A percentile compares a stretch with the other conserved stretches of the same genome.
Conservation (phyloP, 1,140 invertebrate genomes). For the Drosophila pruinosa region DNA sequence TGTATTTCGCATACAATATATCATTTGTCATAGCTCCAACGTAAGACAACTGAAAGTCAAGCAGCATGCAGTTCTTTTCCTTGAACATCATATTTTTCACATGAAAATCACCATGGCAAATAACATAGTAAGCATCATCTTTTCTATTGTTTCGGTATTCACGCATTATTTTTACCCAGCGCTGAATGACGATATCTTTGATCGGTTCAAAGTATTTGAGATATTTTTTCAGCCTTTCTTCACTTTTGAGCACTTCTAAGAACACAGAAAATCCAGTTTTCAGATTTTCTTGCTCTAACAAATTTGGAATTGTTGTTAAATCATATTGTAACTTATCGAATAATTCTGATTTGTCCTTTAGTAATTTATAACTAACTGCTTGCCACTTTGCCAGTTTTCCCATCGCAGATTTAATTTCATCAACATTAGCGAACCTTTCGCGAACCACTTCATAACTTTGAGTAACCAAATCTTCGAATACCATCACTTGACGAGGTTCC, state of each 20-base stretch:
- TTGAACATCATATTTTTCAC: constrained; percentile 63
- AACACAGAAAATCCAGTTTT: constrained; percentile 31
- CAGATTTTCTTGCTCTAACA: constrained; percentile 18
- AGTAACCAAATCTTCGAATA: constrained; percentile 11
- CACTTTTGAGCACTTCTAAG: constrained; percentile 14
- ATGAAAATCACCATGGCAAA: constrained; percentile 69
- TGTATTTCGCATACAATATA: constrained; percentile 53
- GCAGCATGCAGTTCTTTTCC: constrained; percentile 48
- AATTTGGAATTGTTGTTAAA: constrained; percentile 4
- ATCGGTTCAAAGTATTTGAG: constrained; percentile 35
- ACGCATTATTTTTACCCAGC: constrained; percentile 1
- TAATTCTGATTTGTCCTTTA: constrained; percentile 36
- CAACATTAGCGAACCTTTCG: constrained; percentile 1
- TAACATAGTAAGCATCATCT: constrained; percentile 40
- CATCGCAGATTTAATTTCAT: constrained; percentile 39
- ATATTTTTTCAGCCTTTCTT: constrained; percentile 29
- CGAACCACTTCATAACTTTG: background rate
- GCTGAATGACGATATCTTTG: background rate
- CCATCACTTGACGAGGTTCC: constrained; percentile 6
- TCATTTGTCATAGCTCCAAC: constrained; percentile 45
- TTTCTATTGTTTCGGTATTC: constrained; percentile 44
- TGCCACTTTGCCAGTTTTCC: constrained; percentile 61
- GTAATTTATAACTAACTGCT: constrained; percentile 54
- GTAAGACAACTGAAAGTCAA: constrained; percentile 61
- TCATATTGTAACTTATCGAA: constrained; percentile 37